Conservation (phyloP, 2,113 vertebrate species). For the Scophthalmus maximus region DNA sequence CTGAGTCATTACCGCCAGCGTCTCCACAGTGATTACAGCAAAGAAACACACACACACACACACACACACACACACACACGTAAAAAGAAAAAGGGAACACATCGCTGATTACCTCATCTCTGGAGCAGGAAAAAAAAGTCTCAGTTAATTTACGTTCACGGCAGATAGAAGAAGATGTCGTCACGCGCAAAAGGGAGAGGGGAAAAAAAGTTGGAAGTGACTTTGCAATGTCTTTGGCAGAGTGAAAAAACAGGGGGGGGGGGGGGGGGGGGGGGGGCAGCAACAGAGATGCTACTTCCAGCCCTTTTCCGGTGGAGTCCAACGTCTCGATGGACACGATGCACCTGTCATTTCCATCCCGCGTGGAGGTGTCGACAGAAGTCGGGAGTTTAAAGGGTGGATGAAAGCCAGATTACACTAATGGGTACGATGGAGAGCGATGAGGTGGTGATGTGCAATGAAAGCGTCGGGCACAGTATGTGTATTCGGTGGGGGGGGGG, state of each 20-base stretch:
- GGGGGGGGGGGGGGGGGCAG: too few species aligned
- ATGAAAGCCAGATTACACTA: slow-evolving; percentile 54
- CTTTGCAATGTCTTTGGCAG: not conserved
- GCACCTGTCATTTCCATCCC: slow-evolving; percentile 26
- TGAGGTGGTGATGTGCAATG: slow-evolving; percentile 54
- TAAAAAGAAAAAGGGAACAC: not conserved
- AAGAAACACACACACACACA: too few species aligned
- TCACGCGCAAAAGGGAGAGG: not conserved
- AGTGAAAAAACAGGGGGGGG: too few species aligned
- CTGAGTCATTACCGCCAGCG: slow-evolving; percentile 40
- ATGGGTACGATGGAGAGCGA: slow-evolving; percentile 43
- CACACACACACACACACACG: too few species aligned
- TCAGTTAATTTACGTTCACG: not conserved
- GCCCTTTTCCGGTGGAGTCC: not conserved
- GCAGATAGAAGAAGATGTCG: not conserved
- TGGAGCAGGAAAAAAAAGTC: slow-evolving; percentile 31
- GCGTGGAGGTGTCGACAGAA: slow-evolving; percentile 46
- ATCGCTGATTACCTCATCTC: slow-evolving; percentile 32
- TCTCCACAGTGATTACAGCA: slow-evolving; percentile 35
- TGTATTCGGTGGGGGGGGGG: slow-evolving; percentile 23
- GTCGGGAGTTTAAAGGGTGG: slow-evolving; percentile 31
- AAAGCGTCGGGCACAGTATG: slow-evolving; percentile 21
- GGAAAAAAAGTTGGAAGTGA: not conserved
- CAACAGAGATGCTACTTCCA: not conserved
- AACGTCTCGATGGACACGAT: slow-evolving; percentile 12